Base-by-base conservation (phyloP, 1,140 invertebrate species). In the Argopecten irradians region DNA sequence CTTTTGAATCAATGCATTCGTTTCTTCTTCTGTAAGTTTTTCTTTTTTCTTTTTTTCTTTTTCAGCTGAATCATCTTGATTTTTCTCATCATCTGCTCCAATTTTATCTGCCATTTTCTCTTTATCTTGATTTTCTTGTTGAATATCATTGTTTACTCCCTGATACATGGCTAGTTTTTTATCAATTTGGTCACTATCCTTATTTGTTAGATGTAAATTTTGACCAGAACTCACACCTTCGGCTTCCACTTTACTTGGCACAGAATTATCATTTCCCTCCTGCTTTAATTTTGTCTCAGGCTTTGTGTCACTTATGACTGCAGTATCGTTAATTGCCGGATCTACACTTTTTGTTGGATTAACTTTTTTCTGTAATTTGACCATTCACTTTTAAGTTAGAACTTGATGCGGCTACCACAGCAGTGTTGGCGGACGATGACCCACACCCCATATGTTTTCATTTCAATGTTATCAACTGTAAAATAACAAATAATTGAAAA, bases 401-500 rank as follows among this genome's bases (percentile, higher is more conserved):
- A n/a, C 28, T 71, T 28, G 55, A 71, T n/a, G 22, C 28, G 16
- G 55, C 55, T 71, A 71, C 13, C 16, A 71, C 55, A 71, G 55
- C 55, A 71, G 55, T 71, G 55, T n/a, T 71, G 7, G 55, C 22
- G 28, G 55, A 71, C 2, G 55, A 71, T 28, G 55, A 28, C 13
- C 55, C 55, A 71, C 55, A 71, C n/a, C 55, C 55, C 55, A 71
- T 71, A 71, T 5, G 55, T 71, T n/a, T 71, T 71, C 55, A 71
- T 71, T 71, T 71, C 55, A 71, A n/a, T 71, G 22, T 71, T n/a
- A 28, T 7, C 55, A 5, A 8, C 55, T 71, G n/a, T 71, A 71
- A 71, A 71, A 71, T 46, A 19, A 46, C 13, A 46, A n/a, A n/a
- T n/a, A n/a, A n/a, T n/a, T n/a, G n/a, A n/a, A n/a, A n/a, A n/a